Base-by-base conservation (phyloP, 2,113 vertebrate species). In the Apodemus speciosus region DNA sequence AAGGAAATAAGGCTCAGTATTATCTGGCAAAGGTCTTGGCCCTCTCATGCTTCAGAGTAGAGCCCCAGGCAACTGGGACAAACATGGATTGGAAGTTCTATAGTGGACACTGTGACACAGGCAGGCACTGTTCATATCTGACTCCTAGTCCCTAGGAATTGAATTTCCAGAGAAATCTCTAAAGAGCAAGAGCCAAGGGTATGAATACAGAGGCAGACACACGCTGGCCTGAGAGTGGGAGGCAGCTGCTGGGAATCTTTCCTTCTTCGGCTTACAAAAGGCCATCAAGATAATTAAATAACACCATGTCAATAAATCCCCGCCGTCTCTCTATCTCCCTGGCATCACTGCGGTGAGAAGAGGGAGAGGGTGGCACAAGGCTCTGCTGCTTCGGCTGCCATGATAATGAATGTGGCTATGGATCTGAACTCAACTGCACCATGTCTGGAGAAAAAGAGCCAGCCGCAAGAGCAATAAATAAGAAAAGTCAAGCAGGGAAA, bases 1-100 rank as follows among this genome's bases (percentile, higher is more conserved):
- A 3, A 35, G 25, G 46, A 40, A 60, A 64, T 4, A 3, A 7
- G 35, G 21, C 18, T 40, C 38, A 49, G 32, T 85, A 71, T 16
- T 27, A 20, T 5, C 0, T 1, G 6, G 49, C 1, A 0, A 53
- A 64, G 38, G 46, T 6, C 53, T 0, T 15, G 32, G 72, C 0
- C 3, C n/a, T 46, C 2, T 0, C 3, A 2, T 6, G 8, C 21
- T 27, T 69, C 76, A 43, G 51, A 60, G 35, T 2, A 6, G n/a
- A 90, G 35, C 16, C 23, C 49, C 14, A 23, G 83, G 89, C 4
- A 6, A 35, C 27, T 15, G 23, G 4, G 14, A 3, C 3, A 38
- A 7, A 25, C 16, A 4, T 0, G 9, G 11, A 32, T 23, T 46
- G 9, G 21, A 66, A 15, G 69, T 14, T 27, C 56, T 0, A 2